Conservation (phyloP, 2,797 vertebrate genomes). For the Acridotheres tristis region DNA sequence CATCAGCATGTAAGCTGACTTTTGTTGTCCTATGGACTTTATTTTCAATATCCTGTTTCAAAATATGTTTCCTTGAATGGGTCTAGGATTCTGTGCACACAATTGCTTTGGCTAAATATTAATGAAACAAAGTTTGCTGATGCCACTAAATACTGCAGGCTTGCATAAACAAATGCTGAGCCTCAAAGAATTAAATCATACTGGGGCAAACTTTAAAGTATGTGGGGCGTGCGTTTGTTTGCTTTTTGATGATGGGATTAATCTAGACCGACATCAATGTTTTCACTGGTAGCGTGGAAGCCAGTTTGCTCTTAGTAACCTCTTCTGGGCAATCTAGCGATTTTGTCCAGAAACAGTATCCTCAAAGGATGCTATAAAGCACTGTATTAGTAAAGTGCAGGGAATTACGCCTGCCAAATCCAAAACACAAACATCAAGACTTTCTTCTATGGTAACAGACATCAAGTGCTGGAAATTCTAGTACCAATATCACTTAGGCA, state of each 20-base stretch:
- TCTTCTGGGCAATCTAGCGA: not conserved
- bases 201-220: not conserved
- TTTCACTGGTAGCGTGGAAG: not conserved
- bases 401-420: not conserved
- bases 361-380: not conserved
- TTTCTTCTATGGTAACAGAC: not conserved
- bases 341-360: not conserved
- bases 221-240: not conserved
- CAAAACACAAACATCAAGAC: not conserved
- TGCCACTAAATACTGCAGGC: not conserved
- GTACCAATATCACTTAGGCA: not conserved
- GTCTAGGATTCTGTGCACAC: conserved; percentile 36
- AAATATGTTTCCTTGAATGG: conserved; percentile 55
- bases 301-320: not conserved
- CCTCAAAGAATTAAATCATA: not conserved
- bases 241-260: not conserved
- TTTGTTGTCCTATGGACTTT: conserved; percentile 68
- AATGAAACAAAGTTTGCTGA: conserved; percentile 56
- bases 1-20: conserved; percentile 70
- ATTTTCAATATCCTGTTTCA: conserved; percentile 80
- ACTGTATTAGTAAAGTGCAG: not conserved
- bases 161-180: conserved; percentile 29
- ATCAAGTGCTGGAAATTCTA: not conserved
- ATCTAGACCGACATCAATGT: not conserved
- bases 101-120: conserved; percentile 51